A percentile compares a stretch with the other conserved stretches of the same genome.
Evolutionary conservation across 2,797 vertebrate genomes (phyloP).

Genomic region (Glossophaga mutica): DNA sequence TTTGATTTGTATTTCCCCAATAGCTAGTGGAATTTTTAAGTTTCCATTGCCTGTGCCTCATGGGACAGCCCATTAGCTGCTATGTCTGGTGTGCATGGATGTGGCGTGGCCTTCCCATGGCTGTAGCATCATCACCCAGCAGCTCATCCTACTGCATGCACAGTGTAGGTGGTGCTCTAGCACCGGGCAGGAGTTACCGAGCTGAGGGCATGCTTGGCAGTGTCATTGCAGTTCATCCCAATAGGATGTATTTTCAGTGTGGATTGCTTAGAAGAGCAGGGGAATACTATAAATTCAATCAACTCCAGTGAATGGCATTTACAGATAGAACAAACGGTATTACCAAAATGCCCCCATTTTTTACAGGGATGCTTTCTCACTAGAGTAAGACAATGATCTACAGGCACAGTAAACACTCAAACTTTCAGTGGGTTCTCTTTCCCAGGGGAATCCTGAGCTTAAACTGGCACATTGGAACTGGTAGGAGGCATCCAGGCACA

Average conservation of each 20-base stretch:
- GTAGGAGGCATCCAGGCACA: fast-evolving
- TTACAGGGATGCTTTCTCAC: too few relatives aligned
- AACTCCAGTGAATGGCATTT: too few relatives aligned
- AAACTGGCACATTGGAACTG: background rate
- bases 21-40: background rate
- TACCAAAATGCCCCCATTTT: background rate
- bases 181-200: too few relatives aligned
- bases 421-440: background rate
- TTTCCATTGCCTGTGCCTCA: fast-evolving
- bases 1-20: background rate
- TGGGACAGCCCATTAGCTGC: fast-evolving
- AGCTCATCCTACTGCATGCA: fast-evolving
- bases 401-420: too few relatives aligned
- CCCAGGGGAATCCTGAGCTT: background rate
- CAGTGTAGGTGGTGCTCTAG: fast-evolving
- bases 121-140: fast-evolving
- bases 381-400: fast-evolving
- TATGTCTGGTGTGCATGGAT: fast-evolving
- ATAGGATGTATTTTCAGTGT: fast-evolving
- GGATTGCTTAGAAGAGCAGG: background rate
- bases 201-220: background rate
- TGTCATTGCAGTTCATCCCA: fast-evolving
- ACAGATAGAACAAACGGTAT: fast-evolving
- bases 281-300: too few relatives aligned
- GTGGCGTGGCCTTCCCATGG: fast-evolving